A percentile compares a stretch with the other conserved stretches of the same genome.
phyloP scores from a whole-genome alignment of 2,888 invertebrate genomes.

The Icerya purchasi region DNA sequence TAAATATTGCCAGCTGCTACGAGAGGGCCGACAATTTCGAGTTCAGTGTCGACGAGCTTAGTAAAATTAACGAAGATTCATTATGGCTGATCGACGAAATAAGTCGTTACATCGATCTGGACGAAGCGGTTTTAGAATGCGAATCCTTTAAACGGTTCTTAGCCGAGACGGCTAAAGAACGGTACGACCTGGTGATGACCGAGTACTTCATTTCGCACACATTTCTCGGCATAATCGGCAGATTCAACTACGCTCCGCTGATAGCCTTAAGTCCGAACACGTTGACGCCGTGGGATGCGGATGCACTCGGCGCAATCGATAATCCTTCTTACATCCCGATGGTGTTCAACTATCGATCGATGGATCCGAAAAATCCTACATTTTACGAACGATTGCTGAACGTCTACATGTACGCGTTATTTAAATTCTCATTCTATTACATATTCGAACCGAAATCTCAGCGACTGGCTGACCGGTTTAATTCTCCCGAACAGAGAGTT shows the following conservation, averaged over 20 bases:
- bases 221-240: not conserved
- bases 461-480: not conserved
- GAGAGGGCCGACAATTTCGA: not conserved
- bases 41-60: not conserved
- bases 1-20: conserved; percentile 2
- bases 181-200: not conserved
- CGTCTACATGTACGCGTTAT: not conserved
- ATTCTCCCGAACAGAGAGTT: not conserved
- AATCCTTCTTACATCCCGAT: not conserved
- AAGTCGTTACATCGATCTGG: not conserved
- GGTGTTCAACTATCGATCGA: not conserved
- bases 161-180: not conserved
- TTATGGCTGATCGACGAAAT: not conserved
- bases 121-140: too few relatives aligned
- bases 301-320: not conserved
- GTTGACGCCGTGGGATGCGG: not conserved
- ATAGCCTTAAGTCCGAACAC: not conserved
- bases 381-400: not conserved
- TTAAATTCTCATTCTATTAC: not conserved
- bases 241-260: not conserved
- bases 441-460: not conserved
- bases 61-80: not conserved
- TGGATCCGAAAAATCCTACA: not conserved
- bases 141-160: too few relatives aligned
- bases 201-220: not conserved